These are phyloP conservation scores for Dolichotis patagonum DNA, from an alignment of 2,113 vertebrate species.

Conservation along the genomic window DNA sequence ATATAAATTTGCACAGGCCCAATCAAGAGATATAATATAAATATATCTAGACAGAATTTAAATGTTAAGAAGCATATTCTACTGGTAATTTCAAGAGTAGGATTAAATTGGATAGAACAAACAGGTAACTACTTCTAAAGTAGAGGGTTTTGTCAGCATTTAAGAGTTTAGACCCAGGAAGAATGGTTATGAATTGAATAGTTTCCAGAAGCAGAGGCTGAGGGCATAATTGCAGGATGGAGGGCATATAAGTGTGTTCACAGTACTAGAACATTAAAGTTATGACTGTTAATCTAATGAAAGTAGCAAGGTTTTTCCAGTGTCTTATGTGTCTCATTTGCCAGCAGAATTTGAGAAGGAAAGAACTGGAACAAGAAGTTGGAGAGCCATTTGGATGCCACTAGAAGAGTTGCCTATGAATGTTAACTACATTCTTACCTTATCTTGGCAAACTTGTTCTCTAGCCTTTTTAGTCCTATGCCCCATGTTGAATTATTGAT, in stretches of 20 bases:
- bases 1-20: background rate
- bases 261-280: background rate
- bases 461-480: background rate
- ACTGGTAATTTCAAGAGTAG: background rate
- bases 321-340: background rate
- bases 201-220: constrained; percentile 18
- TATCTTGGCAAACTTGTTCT: background rate
- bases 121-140: background rate
- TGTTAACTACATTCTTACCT: background rate
- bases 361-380: background rate
- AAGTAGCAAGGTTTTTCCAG: background rate
- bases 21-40: background rate
- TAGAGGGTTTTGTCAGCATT: background rate
- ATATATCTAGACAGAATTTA: background rate
- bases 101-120: background rate
- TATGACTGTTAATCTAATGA: background rate
- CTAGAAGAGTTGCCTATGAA: background rate
- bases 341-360: background rate
- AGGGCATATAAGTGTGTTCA: background rate
- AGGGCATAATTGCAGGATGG: background rate
- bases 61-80: background rate
- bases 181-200: background rate
- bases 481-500: background rate
- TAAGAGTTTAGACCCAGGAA: background rate
- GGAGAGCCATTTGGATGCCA: background rate